These are phyloP conservation scores for Cryptus viduatorius DNA, from an alignment of 2,888 invertebrate species.

Conservation along the genomic window DNA sequence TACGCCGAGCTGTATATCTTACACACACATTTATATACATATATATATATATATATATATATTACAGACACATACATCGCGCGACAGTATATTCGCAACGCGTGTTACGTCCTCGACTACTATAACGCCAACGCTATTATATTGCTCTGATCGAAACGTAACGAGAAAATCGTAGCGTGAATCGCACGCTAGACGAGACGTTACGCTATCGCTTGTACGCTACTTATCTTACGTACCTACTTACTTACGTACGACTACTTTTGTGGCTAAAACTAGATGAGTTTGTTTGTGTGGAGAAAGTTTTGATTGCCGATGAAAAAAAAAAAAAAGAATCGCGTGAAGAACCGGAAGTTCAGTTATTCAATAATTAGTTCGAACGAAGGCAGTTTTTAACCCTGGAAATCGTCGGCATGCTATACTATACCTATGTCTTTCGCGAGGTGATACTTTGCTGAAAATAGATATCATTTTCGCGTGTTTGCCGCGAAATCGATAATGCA, in stretches of 20 bases:
- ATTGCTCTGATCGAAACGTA: constrained; percentile 47
- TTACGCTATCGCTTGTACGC: constrained; percentile 37
- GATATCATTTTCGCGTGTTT: background rate
- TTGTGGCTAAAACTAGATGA: background rate
- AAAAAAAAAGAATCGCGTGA: background rate
- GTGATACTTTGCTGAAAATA: background rate
- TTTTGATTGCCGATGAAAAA: constrained; percentile 7
- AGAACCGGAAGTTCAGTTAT: background rate
- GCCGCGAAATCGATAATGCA: background rate
- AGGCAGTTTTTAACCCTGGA: background rate
- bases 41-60: constrained; percentile 10
- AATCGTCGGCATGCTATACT: background rate
- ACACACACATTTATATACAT: constrained; percentile 7
- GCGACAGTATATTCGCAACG: constrained; percentile 2
- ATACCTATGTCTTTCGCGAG: background rate
- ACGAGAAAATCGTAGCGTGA: constrained; percentile 50
- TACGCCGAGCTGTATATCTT: constrained; percentile 33
- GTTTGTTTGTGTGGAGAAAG: background rate
- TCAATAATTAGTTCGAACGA: background rate
- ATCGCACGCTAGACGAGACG: constrained; percentile 19
- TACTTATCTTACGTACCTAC: constrained; percentile 25
- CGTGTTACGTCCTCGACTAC: constrained; percentile 8
- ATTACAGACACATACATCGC: background rate
- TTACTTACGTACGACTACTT: constrained; percentile 1
- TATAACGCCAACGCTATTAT: constrained; percentile 3